Evolutionary conservation across 2,113 vertebrate genomes (phyloP).

Genomic region (Neoarius graeffei): DNA sequence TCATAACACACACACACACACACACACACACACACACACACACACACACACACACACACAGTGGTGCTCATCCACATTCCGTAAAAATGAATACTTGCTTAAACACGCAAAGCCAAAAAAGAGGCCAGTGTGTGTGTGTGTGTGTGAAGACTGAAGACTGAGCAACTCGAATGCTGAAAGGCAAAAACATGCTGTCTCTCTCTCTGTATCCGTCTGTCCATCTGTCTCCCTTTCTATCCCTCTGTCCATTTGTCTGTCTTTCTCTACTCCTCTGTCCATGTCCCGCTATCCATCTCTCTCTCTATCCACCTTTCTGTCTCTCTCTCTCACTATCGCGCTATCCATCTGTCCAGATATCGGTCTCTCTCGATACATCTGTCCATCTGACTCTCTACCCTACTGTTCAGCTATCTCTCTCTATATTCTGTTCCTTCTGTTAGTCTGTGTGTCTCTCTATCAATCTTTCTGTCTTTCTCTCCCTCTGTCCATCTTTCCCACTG

Average conservation of each 20-base stretch:
- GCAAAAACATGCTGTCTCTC: neutral
- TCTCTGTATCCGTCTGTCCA: neutral
- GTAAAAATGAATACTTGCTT: conserved; percentile 17
- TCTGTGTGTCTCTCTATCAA: neutral
- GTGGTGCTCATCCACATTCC: conserved; percentile 26
- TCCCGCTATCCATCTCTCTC: neutral
- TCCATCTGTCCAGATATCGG: neutral
- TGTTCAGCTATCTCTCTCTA: neutral
- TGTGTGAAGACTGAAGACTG: conserved; percentile 1
- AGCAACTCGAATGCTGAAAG: neutral
- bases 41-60: conserved; percentile 13
- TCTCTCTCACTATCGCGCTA: neutral
- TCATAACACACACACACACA: conserved; percentile 47
- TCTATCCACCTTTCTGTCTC: neutral
- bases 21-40: conserved; percentile 30
- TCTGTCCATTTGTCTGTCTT: neutral
- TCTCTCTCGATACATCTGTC: neutral
- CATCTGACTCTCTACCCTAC: neutral
- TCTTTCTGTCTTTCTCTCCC: neutral
- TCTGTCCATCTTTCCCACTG: neutral
- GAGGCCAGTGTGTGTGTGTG: conserved; percentile 12
- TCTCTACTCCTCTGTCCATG: neutral
- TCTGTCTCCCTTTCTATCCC: neutral
- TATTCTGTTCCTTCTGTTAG: neutral
- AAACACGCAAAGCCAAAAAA: conserved; percentile 3